Evolutionary conservation across 2,797 vertebrate species (phyloP), one percentile per base, ranked within the genome.

Genomic region (Anguilla obscura): DNA sequence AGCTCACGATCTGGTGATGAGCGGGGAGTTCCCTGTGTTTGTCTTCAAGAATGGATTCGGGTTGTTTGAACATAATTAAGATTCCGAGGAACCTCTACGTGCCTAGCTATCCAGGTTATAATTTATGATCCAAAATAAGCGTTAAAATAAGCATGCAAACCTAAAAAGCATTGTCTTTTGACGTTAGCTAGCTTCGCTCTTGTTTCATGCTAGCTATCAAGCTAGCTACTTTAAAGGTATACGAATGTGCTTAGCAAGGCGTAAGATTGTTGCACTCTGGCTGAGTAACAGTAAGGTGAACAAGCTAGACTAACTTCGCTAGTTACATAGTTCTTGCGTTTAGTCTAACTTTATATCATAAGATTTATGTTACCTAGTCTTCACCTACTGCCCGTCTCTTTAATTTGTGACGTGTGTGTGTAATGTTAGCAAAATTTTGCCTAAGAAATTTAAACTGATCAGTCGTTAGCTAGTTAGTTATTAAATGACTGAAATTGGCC

Each of bases 131-230:
- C 27, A 16, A 58, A 83, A 84, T 9, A 33, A 33, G n/a, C n/a
- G 0, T 27, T 84, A 6, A 48, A 84, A 84, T 54, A 58, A 58
- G 52, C 12, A 54, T 27, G 3, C 3, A 3, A 58, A 56, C 27
- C 14, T 27, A 30, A 50, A 82, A 12, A 91, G 91, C 89, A 90
- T 86, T 63, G 84, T 89, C 93, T 92, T 91, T 90, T 7, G 86
- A 33, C 24, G 45, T 80, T 54, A 83, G 40, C 52, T 27, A 36
- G 40, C 45, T 9, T 82, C 45, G 18, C 21, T 48, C 18, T 50
- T 82, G 24, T 48, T 48, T 33, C 36, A 79, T 18, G 74, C 45
- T 50, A 9, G 18, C 6, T 50, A 50, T 24, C 6, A 24, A 50
- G 79, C 79, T 50, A 48, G 79, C 18, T 82, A 82, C 40, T 50